Base-by-base conservation (phyloP, 2,797 vertebrate genomes). In the Rhadinocentrus ornatus region DNA sequence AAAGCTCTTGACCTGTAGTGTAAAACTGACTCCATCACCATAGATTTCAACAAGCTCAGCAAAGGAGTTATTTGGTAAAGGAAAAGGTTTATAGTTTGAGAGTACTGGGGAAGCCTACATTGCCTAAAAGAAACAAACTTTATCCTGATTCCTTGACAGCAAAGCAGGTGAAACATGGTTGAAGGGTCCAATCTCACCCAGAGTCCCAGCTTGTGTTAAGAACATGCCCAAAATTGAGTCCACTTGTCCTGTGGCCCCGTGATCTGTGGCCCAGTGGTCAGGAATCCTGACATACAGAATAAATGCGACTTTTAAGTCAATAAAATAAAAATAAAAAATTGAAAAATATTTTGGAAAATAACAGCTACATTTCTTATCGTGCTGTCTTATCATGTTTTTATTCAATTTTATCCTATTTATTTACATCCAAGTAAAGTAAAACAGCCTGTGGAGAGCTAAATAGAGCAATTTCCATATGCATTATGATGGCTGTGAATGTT, bases 11-110 rank as follows among this genome's bases (percentile, higher is more conserved):
- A 41, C 56, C 29, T 66, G 55, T 34, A n/a, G 32, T 16, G 60
- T 24, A 41, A 67, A 53, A 63, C 53, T 10, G 50, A 48, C 70
- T 69, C 27, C 2, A 62, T 65, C 55, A 64, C 32, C 39, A 31
- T 0, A 32, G 22, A 70, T 59, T 66, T 41, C 0, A 46, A 60
- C 24, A 29, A 69, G 3, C 32, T 9, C 18, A 39, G 37, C 1
- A 52, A 55, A 18, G 8, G 6, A 41, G 29, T 31, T n/a, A 50
- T 35, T 29, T 37, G 6, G 31, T 16, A 2, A 60, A 27, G 35
- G 9, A 60, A 31, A 29, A 63, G 16, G 16, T n/a, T 11, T 18
- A 35, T 48, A 29, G 41, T 13, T 18, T 24, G 39, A 55, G 52
- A 58, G 66, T 48, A 48, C 24, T 26, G 34, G 60, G 20, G 7